Evolutionary conservation across 2,888 invertebrate genomes (phyloP), one percentile per base, ranked within the genome.

Genomic region (Anaspis maculata): DNA sequence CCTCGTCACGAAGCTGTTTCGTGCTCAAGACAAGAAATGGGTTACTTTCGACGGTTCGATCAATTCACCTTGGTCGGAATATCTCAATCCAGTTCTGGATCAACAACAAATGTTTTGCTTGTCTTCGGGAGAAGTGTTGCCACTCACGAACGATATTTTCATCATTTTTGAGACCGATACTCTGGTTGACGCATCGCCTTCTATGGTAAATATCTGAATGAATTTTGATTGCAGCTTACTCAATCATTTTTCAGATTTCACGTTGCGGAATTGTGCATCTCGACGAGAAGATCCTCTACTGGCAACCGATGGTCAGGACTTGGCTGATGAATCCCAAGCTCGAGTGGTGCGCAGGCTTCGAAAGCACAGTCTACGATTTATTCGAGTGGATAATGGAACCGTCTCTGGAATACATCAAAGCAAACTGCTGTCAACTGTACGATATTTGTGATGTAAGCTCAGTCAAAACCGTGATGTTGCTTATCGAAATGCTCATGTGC

Each of bases 31-130:
- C 79, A 41, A 71, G 77, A 38, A 87, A 89, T 92, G 89, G 90
- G 74, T 92, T 29, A 76, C 92, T 27, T 89, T 94, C 61, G 88
- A 89, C 60, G 88, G 88, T 1, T 83, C 85, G 0, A 82, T 88
- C n/a, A 85, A 87, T 61, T 78, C 83, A 6, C 76, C 79, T 3
- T 87, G 87, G 87, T 81, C 85, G 45, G 87, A 88, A 66, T 83
- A 83, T 59, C 76, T 88, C 72, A 85, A 83, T 55, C 83, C 83
- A 1, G 82, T 84, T 44, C 85, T 86, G 61, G 84, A 85, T 48
- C 83, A 83, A 56, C 83, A 81, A 15, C 10, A 13, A 64, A 84
- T 83, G 56, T 70, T 87, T 11, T 85, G 84, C 55, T 67, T 88
- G 22, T 82, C 83, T 51, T 85, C 85, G 10, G 87, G 88, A 21